Conservation (phyloP, 2,797 vertebrate genomes). For the Peromyscus aztecus region DNA sequence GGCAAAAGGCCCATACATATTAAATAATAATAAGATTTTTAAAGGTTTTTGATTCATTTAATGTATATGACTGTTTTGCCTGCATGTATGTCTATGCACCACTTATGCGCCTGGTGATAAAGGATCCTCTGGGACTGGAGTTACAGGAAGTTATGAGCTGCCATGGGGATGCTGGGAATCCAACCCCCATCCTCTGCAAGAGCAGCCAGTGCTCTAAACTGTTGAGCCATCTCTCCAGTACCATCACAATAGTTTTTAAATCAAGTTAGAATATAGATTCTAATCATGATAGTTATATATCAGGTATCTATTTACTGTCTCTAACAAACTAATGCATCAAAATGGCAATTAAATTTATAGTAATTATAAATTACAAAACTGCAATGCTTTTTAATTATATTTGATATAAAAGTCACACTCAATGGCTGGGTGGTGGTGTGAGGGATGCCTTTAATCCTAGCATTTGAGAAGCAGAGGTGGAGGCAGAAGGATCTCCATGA, state of each 20-base stretch:
- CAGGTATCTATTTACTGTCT: conserved; percentile 19
- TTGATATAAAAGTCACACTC: conserved; percentile 29
- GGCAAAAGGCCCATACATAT: background rate
- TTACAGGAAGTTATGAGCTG: background rate
- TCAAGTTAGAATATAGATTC: conserved; percentile 54
- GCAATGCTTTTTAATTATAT: conserved; percentile 30
- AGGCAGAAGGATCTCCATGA: background rate
- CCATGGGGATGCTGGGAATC: background rate
- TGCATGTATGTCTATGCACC: background rate
- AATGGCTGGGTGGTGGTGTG: background rate
- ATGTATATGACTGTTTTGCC: background rate
- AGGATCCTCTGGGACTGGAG: background rate
- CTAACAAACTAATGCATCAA: conserved; percentile 50
- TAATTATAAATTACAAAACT: conserved; percentile 53
- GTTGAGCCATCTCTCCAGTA: background rate
- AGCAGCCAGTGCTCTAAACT: background rate
- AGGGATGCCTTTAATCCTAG: background rate
- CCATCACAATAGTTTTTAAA: background rate
- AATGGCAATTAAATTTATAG: conserved; percentile 52
- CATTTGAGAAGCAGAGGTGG: background rate
- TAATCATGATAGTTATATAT: background rate
- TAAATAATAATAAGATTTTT: background rate
- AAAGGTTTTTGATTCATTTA: background rate
- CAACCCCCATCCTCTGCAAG: background rate
- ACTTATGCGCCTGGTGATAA: background rate